Evolutionary conservation across 2,888 invertebrate genomes (phyloP).

Genomic region (Lithophane ornitopus): DNA sequence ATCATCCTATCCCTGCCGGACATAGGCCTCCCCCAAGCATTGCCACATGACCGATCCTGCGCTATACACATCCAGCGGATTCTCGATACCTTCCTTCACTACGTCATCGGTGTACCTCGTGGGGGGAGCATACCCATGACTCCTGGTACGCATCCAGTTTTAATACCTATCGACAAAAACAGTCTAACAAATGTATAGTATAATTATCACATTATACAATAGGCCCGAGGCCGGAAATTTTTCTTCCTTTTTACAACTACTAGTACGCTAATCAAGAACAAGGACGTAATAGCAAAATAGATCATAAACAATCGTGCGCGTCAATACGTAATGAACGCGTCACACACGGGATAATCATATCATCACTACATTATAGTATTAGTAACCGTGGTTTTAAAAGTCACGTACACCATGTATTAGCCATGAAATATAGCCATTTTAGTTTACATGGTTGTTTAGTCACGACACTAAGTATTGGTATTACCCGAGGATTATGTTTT

Average conservation of each 20-base stretch:
- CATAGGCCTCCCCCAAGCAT: not conserved
- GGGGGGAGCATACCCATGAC: too few species aligned
- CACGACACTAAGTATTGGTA: constrained; percentile 2
- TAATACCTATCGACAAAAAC: not conserved
- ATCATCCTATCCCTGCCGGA: not conserved
- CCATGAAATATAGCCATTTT: constrained; percentile 22
- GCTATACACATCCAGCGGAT: not conserved
- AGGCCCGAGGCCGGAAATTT: not conserved
- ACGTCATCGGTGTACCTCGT: not conserved
- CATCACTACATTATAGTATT: constrained; percentile 19
- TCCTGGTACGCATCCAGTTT: not conserved
- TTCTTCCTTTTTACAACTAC: constrained; percentile 15
- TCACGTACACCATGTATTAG: constrained; percentile 55
- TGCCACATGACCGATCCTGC: too few species aligned
- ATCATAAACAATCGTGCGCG: constrained; percentile 5
- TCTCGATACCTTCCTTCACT: not conserved
- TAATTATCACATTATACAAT: constrained; percentile 2
- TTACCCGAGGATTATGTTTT: constrained; percentile 8
- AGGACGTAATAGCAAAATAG: constrained; percentile 7
- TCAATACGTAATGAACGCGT: constrained; percentile 20
- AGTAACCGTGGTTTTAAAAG: constrained; percentile 25
- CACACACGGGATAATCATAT: constrained; percentile 24
- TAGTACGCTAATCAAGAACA: constrained; percentile 19
- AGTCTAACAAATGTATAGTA: not conserved
- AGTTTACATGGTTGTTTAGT: constrained; percentile 16